Evolutionary conservation across 2,888 invertebrate genomes (phyloP).

Genomic region (Hypena proboscidalis): DNA sequence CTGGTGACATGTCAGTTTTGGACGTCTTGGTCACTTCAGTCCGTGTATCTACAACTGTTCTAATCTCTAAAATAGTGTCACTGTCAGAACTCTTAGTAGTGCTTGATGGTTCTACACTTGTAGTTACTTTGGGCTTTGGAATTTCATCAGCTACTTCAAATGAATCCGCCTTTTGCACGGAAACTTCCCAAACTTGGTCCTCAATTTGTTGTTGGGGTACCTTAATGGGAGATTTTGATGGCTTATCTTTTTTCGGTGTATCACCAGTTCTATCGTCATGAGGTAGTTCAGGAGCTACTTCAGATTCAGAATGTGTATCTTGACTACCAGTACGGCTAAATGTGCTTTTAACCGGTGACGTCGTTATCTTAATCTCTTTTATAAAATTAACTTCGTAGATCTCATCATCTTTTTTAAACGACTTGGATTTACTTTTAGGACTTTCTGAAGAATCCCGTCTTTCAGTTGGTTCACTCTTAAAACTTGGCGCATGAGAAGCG

Average conservation of each 20-base stretch:
- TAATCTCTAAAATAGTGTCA: slow-evolving; percentile 60
- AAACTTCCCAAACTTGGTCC: slow-evolving; percentile 79
- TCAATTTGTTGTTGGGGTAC: slow-evolving; percentile 76
- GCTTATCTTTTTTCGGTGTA: slow-evolving; percentile 70
- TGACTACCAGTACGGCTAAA: slow-evolving; percentile 84
- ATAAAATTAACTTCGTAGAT: slow-evolving; percentile 82
- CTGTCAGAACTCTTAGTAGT: slow-evolving; percentile 58
- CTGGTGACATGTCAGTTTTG: slow-evolving; percentile 75
- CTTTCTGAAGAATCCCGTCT: slow-evolving; percentile 75
- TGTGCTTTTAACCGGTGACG: slow-evolving; percentile 78
- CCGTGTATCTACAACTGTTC: slow-evolving; percentile 55
- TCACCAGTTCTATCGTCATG: slow-evolving; percentile 74
- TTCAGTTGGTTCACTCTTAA: slow-evolving; percentile 73
- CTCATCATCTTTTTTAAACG: slow-evolving; percentile 80
- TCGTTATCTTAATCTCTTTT: slow-evolving; percentile 82
- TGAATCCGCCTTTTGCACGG: slow-evolving; percentile 71
- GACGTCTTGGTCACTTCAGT: slow-evolving; percentile 58
- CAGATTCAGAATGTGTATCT: slow-evolving; percentile 85
- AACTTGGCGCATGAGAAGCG: slow-evolving; percentile 77
- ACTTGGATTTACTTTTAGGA: slow-evolving; percentile 77
- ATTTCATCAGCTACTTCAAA: slow-evolving; percentile 68
- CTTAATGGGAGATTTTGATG: slow-evolving; percentile 72
- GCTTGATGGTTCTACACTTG: slow-evolving; percentile 49
- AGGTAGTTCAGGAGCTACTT: slow-evolving; percentile 80
- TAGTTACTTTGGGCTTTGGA: slow-evolving; percentile 50